Base-by-base conservation (phyloP, 2,888 invertebrate genomes). In the Omphaloscelis lunosa region DNA sequence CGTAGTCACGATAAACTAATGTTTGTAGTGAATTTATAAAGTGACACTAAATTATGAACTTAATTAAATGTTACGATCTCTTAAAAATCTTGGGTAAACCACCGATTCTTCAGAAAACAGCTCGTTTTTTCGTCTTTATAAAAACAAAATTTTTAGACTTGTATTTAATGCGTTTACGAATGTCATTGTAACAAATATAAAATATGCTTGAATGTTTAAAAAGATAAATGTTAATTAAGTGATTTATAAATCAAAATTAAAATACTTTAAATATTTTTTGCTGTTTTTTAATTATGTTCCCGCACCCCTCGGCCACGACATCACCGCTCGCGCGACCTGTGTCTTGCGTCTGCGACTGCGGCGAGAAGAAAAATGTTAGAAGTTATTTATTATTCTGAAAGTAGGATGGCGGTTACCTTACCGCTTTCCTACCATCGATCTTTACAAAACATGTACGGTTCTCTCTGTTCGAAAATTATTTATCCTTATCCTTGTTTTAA, bases 131-230 rank as follows among this genome's bases (percentile, higher is more conserved):
- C 23, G 27, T n/a, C 15, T 45, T 15, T 34, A 17, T 34, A 29
- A 61, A 29, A 82, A 67, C 45, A 11, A 17, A 15, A 7, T n/a
- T 48, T 75, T 67, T 82, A 2, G 23, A 61, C 23, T 39, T 77
- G 15, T 45, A 62, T 71, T 66, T 61, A 45, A 67, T 53, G 23
- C 45, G 27, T 62, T 61, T 79, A 53, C 48, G 29, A 66, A 48
- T 70, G 29, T 69, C 56, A 34, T 56, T 75, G 48, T 85, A 75
- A 68, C 39, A 68, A 62, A 59, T 70, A 85, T 84, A 81, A 74
- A 81, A 48, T 59, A 56, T 85, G 86, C 86, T 82, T 85, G 71
- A 63, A 82, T 81, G 70, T 83, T 45, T 73, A 66, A 61, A 85
- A 75, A 45, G 17, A 58, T 61, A 56, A 51, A 61, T 76, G 70